phyloP scores from a whole-genome alignment of 2,797 vertebrate species.

The Gallirallus australis region DNA sequence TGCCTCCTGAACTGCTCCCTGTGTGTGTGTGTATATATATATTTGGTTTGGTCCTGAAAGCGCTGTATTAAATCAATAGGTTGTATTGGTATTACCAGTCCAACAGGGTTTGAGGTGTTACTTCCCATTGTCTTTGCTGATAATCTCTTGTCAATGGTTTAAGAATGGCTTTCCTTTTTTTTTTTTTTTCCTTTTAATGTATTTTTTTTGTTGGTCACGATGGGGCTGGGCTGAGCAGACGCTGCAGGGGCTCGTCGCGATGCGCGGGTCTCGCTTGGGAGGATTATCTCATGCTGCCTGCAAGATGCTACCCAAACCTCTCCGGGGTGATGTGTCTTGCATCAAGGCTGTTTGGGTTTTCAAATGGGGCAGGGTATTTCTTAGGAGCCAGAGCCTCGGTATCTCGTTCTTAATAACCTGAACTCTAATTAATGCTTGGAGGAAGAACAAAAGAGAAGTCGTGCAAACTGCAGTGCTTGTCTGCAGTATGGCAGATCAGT shows the following conservation, averaged over 20 bases:
- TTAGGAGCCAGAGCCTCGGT: background rate
- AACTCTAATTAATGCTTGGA: background rate
- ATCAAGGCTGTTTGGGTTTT: background rate
- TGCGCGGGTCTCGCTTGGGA: background rate
- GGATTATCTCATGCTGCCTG: constrained; percentile 18
- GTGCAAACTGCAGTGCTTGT: background rate
- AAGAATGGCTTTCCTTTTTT: background rate
- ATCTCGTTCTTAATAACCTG: background rate
- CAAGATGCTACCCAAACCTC: background rate
- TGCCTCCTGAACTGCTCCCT: background rate
- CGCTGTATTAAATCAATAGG: fast-evolving
- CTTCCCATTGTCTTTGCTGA: background rate
- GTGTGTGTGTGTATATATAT: fast-evolving
- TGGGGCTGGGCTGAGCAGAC: background rate
- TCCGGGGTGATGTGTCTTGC: background rate
- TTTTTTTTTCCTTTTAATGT: background rate
- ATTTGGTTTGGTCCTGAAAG: fast-evolving
- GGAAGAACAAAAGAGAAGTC: background rate
- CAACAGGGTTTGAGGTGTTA: background rate
- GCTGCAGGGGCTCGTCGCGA: background rate
- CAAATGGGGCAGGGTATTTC: fast-evolving
- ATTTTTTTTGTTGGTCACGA: background rate
- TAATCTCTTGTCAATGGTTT: background rate
- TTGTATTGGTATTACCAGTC: background rate
- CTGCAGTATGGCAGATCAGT: background rate